These are phyloP conservation scores for Scytalopus superciliaris DNA, from an alignment of 2,113 vertebrate genomes.

Conservation along the genomic window DNA sequence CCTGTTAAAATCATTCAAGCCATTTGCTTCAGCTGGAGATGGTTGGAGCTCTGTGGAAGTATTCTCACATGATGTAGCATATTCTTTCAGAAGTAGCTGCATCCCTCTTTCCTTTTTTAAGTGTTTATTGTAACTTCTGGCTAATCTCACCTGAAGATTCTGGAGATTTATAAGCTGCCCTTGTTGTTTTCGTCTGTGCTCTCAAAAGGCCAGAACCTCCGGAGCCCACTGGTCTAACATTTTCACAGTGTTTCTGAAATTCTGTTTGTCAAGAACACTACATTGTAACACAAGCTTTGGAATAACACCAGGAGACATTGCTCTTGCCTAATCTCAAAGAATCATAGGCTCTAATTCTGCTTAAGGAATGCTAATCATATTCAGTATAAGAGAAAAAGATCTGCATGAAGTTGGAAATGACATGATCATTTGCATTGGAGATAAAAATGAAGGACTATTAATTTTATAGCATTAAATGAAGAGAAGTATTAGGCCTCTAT, in stretches of 20 bases:
- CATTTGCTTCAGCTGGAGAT: neutral
- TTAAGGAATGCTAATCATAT: slow-evolving; percentile 64
- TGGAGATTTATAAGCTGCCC: slow-evolving; percentile 37
- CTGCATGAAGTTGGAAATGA: slow-evolving; percentile 48
- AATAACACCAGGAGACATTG: neutral
- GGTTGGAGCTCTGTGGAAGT: neutral
- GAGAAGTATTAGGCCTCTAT: slow-evolving; percentile 65
- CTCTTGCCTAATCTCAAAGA: slow-evolving; percentile 41
- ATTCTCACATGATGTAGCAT: neutral
- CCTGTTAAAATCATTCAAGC: neutral
- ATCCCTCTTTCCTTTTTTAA: neutral
- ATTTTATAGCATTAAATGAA: slow-evolving; percentile 76
- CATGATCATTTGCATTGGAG: slow-evolving; percentile 67
- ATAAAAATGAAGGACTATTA: slow-evolving; percentile 77
- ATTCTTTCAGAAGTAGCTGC: neutral
- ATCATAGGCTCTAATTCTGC: slow-evolving; percentile 43
- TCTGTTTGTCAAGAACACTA: slow-evolving; percentile 33
- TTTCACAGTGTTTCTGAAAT: slow-evolving; percentile 33
- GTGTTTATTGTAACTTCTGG: neutral
- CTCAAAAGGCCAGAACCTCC: slow-evolving; percentile 5
- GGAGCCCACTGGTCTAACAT: slow-evolving; percentile 8
- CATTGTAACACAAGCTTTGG: slow-evolving; percentile 29
- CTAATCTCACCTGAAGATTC: slow-evolving; percentile 21
- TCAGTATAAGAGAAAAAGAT: slow-evolving; percentile 45
- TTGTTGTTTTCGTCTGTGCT: neutral